These are phyloP conservation scores for Arremon brunneinucha DNA, from an alignment of 2,797 vertebrate species.

Conservation along the genomic window DNA sequence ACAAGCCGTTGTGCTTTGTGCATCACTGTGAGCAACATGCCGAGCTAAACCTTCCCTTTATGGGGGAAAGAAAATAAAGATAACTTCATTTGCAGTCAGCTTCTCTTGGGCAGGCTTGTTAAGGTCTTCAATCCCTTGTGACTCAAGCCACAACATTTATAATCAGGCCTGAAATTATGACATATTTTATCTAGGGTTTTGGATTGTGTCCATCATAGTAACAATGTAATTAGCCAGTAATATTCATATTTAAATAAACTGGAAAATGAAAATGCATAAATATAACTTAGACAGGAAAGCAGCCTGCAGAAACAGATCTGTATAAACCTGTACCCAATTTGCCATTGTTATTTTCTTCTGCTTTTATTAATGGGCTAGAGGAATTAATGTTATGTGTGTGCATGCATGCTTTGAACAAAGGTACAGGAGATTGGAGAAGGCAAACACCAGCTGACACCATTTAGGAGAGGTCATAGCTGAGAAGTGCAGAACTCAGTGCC, in stretches of 20 bases:
- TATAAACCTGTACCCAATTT: background rate
- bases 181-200: background rate
- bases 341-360: background rate
- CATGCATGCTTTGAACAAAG: background rate
- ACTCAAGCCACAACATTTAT: background rate
- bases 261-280: conserved; percentile 8
- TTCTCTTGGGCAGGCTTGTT: conserved; percentile 6
- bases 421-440: background rate
- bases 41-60: conserved; percentile 24
- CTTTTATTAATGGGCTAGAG: conserved; percentile 16
- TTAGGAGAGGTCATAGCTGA: conserved; percentile 14
- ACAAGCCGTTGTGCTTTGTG: background rate
- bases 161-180: background rate
- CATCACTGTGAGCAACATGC: background rate
- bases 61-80: conserved; percentile 28
- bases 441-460: conserved; percentile 27
- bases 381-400: conserved; percentile 14
- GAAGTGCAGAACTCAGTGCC: background rate
- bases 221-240: conserved; percentile 5
- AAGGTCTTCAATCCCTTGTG: background rate
- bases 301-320: background rate
- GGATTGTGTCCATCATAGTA: conserved; percentile 1
- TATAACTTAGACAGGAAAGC: background rate
- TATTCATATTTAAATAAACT: background rate
- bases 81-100: conserved; percentile 39